phyloP scores from a whole-genome alignment of 1,140 invertebrate genomes.

The Aphidius ervi region DNA sequence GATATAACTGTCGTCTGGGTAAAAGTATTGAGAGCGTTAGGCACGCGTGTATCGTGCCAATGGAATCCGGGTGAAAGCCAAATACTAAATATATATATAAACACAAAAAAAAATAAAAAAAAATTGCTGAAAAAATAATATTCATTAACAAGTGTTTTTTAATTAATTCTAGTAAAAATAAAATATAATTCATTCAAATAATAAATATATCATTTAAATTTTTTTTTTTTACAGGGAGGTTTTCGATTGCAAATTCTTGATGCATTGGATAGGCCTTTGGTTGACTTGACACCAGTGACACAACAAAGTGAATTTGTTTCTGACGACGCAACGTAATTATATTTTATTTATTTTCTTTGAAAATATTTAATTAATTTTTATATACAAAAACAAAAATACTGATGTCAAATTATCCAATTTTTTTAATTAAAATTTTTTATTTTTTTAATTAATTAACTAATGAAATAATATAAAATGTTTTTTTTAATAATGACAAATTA shows the following conservation, averaged over 20 bases:
- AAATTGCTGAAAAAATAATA: no score
- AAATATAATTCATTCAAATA: no score
- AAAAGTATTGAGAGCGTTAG: constrained; percentile 18
- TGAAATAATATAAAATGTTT: no score
- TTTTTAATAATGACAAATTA: neutral
- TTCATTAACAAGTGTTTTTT: no score
- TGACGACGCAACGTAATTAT: constrained; percentile 69
- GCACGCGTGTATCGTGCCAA: constrained; percentile 19
- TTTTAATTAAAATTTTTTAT: constrained; percentile 30
- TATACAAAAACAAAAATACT: no score
- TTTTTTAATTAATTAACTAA: constrained; percentile 2
- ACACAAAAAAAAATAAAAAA: neutral
- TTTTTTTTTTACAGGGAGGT: constrained; percentile 66
- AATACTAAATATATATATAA: constrained; percentile 10
- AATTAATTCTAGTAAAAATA: no score
- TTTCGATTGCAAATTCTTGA: constrained; percentile 82
- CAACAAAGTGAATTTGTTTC: constrained; percentile 74
- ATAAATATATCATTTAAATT: neutral
- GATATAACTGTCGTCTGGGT: constrained; percentile 12
- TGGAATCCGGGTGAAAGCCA: constrained; percentile 25
- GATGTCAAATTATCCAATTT: no score
- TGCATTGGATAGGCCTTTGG: constrained; percentile 70
- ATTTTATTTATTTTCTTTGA: no score
- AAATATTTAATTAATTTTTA: no score
- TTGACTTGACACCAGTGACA: constrained; percentile 79